These are phyloP conservation scores for Lucinisca nassula DNA, from an alignment of 2,888 invertebrate species.

Conservation along the genomic window DNA sequence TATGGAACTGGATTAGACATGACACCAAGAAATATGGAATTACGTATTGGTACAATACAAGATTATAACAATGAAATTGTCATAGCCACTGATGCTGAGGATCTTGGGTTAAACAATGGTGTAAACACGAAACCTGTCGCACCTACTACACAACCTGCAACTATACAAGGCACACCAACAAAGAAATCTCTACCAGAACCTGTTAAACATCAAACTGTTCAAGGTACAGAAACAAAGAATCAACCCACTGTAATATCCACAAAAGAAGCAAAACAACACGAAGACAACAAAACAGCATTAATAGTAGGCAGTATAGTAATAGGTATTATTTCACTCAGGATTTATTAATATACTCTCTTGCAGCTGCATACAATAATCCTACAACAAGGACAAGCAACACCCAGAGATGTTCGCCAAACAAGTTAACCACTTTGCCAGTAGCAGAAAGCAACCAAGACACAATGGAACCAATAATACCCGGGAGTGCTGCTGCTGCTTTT, in stretches of 20 bases:
- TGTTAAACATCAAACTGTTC: background rate
- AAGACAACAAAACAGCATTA: background rate
- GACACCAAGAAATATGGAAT: slow-evolving; percentile 39
- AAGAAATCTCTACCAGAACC: background rate
- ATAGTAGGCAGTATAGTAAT: slow-evolving; percentile 3
- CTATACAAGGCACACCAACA: background rate
- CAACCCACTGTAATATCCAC: background rate
- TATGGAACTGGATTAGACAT: slow-evolving; percentile 41
- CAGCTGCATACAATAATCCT: slow-evolving; percentile 3
- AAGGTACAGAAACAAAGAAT: background rate
- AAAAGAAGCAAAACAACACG: background rate
- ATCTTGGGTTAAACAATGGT: background rate
- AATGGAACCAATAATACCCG: slow-evolving; percentile 26
- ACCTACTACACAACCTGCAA: background rate
- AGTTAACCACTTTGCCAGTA: background rate
- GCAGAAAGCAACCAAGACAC: slow-evolving; percentile 23
- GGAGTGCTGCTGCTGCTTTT: slow-evolving; percentile 23
- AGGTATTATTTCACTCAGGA: background rate
- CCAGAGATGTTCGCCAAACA: slow-evolving; percentile 22
- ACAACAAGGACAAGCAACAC: slow-evolving; percentile 8
- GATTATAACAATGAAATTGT: background rate
- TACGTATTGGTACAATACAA: background rate
- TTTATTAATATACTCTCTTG: background rate
- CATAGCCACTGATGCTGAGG: background rate
- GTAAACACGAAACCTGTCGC: background rate